A percentile compares a stretch with the other conserved stretches of the same genome.
Evolutionary conservation across 2,888 invertebrate species (phyloP).

Genomic region (Abscondita cerata): DNA sequence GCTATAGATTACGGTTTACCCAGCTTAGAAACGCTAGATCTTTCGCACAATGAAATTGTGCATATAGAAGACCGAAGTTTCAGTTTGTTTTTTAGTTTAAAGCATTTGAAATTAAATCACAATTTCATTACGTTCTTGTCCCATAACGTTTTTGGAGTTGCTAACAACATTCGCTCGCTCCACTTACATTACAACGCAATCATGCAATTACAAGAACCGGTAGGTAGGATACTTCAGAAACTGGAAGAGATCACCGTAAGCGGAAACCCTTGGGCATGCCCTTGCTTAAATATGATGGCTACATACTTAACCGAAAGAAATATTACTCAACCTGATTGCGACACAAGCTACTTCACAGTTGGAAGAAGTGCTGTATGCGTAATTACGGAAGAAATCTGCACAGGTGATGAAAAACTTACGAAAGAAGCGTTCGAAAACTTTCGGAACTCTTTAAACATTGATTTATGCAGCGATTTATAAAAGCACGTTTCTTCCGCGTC

Average conservation of each 20-base stretch:
- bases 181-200: constrained; percentile 22
- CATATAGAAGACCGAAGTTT: constrained; percentile 23
- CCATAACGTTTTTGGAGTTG: constrained; percentile 7
- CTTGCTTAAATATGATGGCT: constrained; percentile 25
- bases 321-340: constrained; percentile 23
- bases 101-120: constrained; percentile 22
- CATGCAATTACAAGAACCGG: constrained; percentile 6
- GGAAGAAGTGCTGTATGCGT: constrained; percentile 21
- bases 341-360: constrained; percentile 13
- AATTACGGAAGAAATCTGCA: constrained; percentile 6
- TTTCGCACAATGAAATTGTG: constrained; percentile 30
- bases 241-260: constrained; percentile 29
- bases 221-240: constrained; percentile 3
- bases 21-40: constrained; percentile 28
- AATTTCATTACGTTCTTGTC: constrained; percentile 28
- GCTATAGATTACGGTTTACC: constrained; percentile 11
- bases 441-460: neutral
- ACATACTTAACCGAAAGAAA: constrained; percentile 3
- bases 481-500: neutral
- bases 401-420: constrained; percentile 15
- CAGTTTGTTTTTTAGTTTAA: constrained; percentile 19
- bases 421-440: constrained; percentile 1
- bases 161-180: constrained; percentile 3
- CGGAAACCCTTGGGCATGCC: constrained; percentile 37
- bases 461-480: neutral